Percentiles rank a stretch among this genome's conserved stretches.
Conservation (phyloP, 1,140 invertebrate species). For the Drosophila orena region DNA sequence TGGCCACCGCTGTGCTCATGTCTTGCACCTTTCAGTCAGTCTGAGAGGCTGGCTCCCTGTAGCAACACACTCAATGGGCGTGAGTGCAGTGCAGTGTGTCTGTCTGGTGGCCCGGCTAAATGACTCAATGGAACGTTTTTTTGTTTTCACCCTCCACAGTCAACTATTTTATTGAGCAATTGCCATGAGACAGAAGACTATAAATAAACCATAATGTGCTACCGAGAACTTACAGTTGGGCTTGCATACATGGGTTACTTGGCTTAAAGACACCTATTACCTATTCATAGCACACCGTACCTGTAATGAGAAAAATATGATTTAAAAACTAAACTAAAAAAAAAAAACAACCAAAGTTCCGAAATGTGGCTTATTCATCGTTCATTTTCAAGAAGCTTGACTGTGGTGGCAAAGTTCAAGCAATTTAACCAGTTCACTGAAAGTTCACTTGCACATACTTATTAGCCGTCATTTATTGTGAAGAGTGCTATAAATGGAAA, state of each 20-base stretch:
- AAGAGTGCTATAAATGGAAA: neutral
- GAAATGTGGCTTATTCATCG: neutral
- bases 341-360: neutral
- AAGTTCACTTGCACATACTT: constrained; percentile 10
- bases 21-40: constrained; percentile 60
- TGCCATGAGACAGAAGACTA: constrained; percentile 21
- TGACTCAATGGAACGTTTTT: constrained; percentile 61
- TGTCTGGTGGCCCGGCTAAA: constrained; percentile 29
- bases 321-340: too few species aligned
- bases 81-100: constrained; percentile 1
- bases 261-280: neutral
- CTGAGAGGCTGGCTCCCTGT: constrained; percentile 31
- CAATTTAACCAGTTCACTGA: constrained; percentile 12
- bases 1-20: neutral
- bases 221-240: neutral
- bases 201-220: constrained; percentile 15
- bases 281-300: neutral
- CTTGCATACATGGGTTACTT: neutral
- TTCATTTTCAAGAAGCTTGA: neutral
- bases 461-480: constrained; percentile 13
- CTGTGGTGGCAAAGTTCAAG: constrained; percentile 8
- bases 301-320: neutral
- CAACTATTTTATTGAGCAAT: constrained; percentile 44
- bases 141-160: constrained; percentile 26
- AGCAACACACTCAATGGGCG: constrained; percentile 14